phyloP scores from a whole-genome alignment of 2,888 invertebrate species.

The Tineola bisselliella region DNA sequence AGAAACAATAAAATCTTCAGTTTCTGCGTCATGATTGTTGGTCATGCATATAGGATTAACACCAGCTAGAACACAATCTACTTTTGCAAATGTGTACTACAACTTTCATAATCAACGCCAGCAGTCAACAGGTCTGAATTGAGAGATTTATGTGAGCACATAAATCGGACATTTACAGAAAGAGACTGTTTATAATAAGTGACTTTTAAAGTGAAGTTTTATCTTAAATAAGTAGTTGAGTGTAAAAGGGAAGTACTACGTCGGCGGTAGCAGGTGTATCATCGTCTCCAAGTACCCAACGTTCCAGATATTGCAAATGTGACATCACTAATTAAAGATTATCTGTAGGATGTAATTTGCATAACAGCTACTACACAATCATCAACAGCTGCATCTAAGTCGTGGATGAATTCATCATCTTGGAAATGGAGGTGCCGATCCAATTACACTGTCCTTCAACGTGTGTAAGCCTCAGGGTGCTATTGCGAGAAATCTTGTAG shows the following conservation, averaged over 20 bases:
- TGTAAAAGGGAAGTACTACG: not conserved
- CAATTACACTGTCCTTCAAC: no score
- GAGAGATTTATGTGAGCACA: not conserved
- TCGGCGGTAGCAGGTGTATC: no score
- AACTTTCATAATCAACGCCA: not conserved
- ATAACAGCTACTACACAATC: no score
- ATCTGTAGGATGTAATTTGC: no score
- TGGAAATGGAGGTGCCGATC: no score
- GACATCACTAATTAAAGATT: no score
- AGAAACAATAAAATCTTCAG: constrained; percentile 26
- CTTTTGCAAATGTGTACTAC: not conserved
- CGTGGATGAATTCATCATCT: no score
- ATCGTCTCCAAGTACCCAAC: no score
- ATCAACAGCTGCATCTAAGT: no score
- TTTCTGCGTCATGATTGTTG: not conserved
- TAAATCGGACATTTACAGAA: not conserved
- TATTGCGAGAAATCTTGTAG: no score
- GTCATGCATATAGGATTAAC: not conserved
- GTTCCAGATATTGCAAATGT: no score
- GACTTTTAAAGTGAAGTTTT: not conserved
- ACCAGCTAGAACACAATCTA: not conserved
- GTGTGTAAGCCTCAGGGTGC: no score
- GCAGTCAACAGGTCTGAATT: not conserved
- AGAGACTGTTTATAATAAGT: not conserved
- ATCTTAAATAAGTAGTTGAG: not conserved